phyloP scores from a whole-genome alignment of 2,797 vertebrate genomes.

The Enteromius radiatus region DNA sequence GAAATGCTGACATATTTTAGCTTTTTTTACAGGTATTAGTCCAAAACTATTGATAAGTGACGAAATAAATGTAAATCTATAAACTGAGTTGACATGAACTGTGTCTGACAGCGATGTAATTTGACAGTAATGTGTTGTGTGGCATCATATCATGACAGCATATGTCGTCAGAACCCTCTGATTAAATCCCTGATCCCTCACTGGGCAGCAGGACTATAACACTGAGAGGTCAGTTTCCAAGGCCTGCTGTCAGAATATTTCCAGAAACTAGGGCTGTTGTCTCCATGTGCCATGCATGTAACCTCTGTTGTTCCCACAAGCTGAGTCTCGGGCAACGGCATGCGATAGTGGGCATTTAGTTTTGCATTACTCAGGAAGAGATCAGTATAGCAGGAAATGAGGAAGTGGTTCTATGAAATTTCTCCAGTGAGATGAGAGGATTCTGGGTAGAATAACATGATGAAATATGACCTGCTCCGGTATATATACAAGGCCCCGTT shows the following conservation, averaged over 20 bases:
- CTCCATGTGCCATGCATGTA: not conserved
- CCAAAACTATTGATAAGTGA: not conserved
- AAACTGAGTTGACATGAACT: conserved; percentile 4
- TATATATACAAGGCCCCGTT: conserved; percentile 37
- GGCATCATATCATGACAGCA: conserved; percentile 42
- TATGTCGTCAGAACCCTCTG: conserved; percentile 47
- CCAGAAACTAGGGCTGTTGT: not conserved
- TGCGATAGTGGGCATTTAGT: conserved; percentile 44
- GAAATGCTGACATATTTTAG: not conserved
- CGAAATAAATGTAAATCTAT: conserved; percentile 3
- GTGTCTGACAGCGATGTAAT: conserved; percentile 23
- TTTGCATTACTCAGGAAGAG: conserved; percentile 50
- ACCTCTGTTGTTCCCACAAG: conserved; percentile 22
- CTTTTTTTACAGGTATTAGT: not conserved
- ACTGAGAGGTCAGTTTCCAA: conserved; percentile 37
- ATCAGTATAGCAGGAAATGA: conserved; percentile 55
- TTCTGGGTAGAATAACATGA: conserved; percentile 48
- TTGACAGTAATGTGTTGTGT: conserved; percentile 7
- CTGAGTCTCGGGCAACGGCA: conserved; percentile 39
- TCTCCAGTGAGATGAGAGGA: conserved; percentile 35
- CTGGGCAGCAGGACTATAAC: conserved; percentile 41
- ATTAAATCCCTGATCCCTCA: conserved; percentile 48
- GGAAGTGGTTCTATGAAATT: conserved; percentile 38
- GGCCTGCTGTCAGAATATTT: conserved; percentile 18
- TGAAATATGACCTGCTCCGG: conserved; percentile 48